Evolutionary conservation across 2,888 invertebrate genomes (phyloP).

Genomic region (Litoditis marina): DNA sequence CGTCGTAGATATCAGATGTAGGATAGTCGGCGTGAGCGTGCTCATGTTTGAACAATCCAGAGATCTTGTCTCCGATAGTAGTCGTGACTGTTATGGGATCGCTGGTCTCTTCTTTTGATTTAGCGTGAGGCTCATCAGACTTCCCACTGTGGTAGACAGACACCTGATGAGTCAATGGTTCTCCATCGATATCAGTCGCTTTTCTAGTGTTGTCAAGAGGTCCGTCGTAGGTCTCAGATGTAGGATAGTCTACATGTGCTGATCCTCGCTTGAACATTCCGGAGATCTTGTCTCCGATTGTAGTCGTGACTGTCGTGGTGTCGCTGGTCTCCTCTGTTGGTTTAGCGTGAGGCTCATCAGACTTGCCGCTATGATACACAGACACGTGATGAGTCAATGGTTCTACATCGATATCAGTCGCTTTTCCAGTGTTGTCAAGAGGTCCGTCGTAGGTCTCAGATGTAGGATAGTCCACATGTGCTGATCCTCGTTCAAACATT

Average conservation of each 20-base stretch:
- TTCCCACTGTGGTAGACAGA: conserved; percentile 22
- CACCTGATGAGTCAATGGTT: conserved; percentile 32
- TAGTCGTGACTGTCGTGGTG: conserved; percentile 1
- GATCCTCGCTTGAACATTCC: conserved; percentile 36
- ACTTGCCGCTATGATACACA: conserved; percentile 10
- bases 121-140: conserved; percentile 20
- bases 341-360: conserved; percentile 5
- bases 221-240: conserved; percentile 30
- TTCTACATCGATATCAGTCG: conserved; percentile 25
- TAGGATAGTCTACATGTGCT: conserved; percentile 35
- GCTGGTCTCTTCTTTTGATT: not conserved
- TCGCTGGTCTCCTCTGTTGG: conserved; percentile 1
- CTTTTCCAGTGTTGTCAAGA: conserved; percentile 11
- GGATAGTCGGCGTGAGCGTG: conserved; percentile 31
- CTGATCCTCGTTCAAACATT: conserved; percentile 23
- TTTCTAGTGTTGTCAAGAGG: conserved; percentile 27
- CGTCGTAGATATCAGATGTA: conserved; percentile 20
- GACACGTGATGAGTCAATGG: conserved; percentile 13
- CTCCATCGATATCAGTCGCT: conserved; percentile 26
- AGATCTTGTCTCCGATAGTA: conserved; percentile 24
- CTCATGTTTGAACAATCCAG: conserved; percentile 23
- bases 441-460: conserved; percentile 14
- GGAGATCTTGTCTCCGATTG: conserved; percentile 20
- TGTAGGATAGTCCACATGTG: conserved; percentile 33
- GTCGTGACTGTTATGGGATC: not conserved